These are phyloP conservation scores for Ooceraea biroi DNA, from an alignment of 1,140 invertebrate species.

Conservation along the genomic window DNA sequence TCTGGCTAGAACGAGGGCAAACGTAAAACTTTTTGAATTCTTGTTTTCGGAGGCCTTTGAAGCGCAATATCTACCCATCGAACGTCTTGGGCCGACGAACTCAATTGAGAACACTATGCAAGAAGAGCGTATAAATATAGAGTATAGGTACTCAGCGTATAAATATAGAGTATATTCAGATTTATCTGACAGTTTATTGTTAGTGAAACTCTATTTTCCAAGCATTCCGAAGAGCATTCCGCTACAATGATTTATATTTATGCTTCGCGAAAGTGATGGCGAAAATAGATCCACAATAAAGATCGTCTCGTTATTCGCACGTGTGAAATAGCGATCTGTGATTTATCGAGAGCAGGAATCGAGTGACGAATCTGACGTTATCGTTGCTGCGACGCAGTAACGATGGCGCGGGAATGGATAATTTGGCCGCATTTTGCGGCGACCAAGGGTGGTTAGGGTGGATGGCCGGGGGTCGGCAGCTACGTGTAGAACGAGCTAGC, in stretches of 20 bases:
- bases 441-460: slow-evolving; percentile 71
- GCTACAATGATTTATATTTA: background rate
- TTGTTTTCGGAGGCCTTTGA: background rate
- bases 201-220: background rate
- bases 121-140: background rate
- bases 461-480: background rate
- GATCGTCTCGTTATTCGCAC: slow-evolving; percentile 42
- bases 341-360: slow-evolving; percentile 37
- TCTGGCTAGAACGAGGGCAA: slow-evolving; percentile 8
- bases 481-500: slow-evolving; percentile 48
- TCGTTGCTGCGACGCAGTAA: slow-evolving; percentile 2
- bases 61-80: background rate
- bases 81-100: background rate
- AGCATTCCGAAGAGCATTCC: too few relatives aligned
- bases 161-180: background rate
- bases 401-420: slow-evolving; percentile 60
- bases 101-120: background rate
- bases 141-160: too few relatives aligned
- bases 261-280: background rate
- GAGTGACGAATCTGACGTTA: slow-evolving; percentile 59
- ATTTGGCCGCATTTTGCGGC: slow-evolving; percentile 76
- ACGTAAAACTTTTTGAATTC: background rate
- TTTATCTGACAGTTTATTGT: background rate
- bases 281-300: slow-evolving; percentile 9
- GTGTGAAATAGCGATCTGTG: slow-evolving; percentile 32